Conservation (phyloP, 2,113 vertebrate species). For the Oriolus oriolus region DNA sequence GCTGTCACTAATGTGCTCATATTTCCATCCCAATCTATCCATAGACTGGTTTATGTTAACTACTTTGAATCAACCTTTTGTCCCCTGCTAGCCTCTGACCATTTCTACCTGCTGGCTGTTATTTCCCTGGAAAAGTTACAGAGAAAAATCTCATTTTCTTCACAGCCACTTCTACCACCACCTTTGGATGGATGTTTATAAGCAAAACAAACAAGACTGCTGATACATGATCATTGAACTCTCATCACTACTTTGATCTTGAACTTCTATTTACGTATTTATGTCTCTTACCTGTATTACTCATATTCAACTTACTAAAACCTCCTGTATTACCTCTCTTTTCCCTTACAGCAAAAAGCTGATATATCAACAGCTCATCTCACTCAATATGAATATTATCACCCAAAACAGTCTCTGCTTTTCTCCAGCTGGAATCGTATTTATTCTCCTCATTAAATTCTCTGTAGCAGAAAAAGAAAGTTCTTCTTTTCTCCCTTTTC, state of each 20-base stretch:
- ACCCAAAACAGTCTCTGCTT: not conserved
- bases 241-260: not conserved
- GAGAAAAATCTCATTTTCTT: not conserved
- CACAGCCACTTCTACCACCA: not conserved
- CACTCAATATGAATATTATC: not conserved
- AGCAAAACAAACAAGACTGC: slow-evolving; percentile 1
- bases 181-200: not conserved
- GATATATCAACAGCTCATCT: not conserved
- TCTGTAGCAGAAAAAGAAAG: not conserved
- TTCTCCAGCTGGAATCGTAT: not conserved
- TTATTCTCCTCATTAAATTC: not conserved
- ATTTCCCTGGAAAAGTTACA: not conserved
- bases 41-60: not conserved
- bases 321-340: not conserved
- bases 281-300: not conserved
- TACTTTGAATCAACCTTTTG: not conserved
- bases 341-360: not conserved
- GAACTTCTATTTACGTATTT: not conserved
- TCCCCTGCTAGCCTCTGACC: not conserved
- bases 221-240: not conserved
- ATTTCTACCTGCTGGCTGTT: not conserved
- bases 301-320: not conserved
- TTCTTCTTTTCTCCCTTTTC: not conserved
- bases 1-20: not conserved
- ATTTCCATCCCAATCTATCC: not conserved